Evolutionary conservation across 2,113 vertebrate genomes (phyloP), one percentile per base, ranked within the genome.

Genomic region (Apistogramma diplotaenia): DNA sequence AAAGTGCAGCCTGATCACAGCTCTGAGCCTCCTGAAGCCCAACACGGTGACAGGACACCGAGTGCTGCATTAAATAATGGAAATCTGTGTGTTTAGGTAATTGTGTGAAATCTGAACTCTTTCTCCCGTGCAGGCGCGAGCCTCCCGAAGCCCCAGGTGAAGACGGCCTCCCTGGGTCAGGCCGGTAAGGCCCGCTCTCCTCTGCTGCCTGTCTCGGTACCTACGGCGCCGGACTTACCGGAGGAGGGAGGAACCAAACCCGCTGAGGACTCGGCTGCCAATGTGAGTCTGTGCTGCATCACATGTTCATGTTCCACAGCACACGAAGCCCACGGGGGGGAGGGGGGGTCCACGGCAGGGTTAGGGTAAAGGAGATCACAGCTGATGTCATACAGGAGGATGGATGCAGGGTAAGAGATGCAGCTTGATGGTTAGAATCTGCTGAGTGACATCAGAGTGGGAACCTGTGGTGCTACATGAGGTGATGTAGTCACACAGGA

Each of bases 111-210:
- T 6, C 19, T 19, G 11, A 67, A 54, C 51, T 71, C 8, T 27
- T 19, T 29, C 46, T 76, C 79, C 85, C 4, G 83, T 85, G 10
- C 93, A 98, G 97, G 95, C 84, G 90, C 96, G 1, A 96, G 94
- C 81, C 96, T 97, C 65, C 94, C 97, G 2, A 98, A 97, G 94
- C 95, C 96, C 80, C 96, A 97, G 87, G 96, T 97, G 65, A 99
- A 99, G 95, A 99, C 97, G 1, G 98, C 98, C 0, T 98, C 97
- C 10, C 91, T 99, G 25, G 98, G 98, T 18, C 93, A 98, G 84
- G 97, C 97, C 0, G 96, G 97, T 13, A 99, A 99, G 80, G 98
- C 97, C 19, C 96, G 98, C 74, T 99, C 98, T 1, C 98, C 98
- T 12, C 90, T 99, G 87, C 96, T 99, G 61, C 98, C 98, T 0